These are phyloP conservation scores for Nephrotoma appendiculata DNA, from an alignment of 2,888 invertebrate genomes.

Conservation along the genomic window DNA sequence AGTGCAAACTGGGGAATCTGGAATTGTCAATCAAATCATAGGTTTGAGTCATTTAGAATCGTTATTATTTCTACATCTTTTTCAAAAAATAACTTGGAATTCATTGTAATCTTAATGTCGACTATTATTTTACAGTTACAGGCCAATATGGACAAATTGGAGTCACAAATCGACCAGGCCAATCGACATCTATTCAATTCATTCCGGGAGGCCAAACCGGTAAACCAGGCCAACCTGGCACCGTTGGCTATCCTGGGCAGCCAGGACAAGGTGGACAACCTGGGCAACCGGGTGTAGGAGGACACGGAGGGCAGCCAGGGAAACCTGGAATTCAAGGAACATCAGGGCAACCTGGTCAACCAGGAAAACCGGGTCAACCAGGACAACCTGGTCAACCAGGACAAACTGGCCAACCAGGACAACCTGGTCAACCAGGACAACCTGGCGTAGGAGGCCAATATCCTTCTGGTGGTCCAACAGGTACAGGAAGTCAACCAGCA, in stretches of 20 bases:
- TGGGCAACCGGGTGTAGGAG: neutral
- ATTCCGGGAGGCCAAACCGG: neutral
- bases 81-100: neutral
- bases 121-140: neutral
- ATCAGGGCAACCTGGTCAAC: neutral
- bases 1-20: neutral
- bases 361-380: slow-evolving; percentile 1
- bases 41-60: neutral
- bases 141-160: neutral
- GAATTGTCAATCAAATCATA: neutral
- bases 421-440: slow-evolving; percentile 1
- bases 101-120: neutral
- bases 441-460: slow-evolving; percentile 15
- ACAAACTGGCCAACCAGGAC: slow-evolving; percentile 4
- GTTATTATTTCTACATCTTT: neutral
- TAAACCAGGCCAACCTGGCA: neutral
- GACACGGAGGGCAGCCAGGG: neutral
- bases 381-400: slow-evolving; percentile 3
- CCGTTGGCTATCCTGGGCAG: slow-evolving; percentile 14
- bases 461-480: neutral
- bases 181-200: neutral
- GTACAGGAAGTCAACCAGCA: slow-evolving; percentile 7
- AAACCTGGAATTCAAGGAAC: neutral
- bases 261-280: neutral
- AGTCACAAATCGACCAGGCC: neutral